phyloP scores from a whole-genome alignment of 2,113 vertebrate species.

The Plecotus auritus region DNA sequence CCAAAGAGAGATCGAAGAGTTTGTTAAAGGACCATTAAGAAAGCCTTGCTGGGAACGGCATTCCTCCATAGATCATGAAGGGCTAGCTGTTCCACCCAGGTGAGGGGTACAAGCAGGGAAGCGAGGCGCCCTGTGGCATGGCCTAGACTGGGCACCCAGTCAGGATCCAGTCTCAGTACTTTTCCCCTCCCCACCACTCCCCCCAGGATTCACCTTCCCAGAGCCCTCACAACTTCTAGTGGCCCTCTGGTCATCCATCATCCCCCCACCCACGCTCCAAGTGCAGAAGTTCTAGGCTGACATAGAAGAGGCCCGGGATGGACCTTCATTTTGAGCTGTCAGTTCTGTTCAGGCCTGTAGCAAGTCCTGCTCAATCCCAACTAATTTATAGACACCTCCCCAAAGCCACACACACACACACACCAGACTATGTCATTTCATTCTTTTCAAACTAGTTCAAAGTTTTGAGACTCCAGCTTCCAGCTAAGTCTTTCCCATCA shows the following conservation, averaged over 20 bases:
- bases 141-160: neutral
- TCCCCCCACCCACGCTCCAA: neutral
- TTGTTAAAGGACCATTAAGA: conserved; percentile 76
- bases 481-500: neutral
- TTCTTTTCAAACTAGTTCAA: neutral
- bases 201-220: neutral
- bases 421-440: neutral
- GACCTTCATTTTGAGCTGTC: neutral
- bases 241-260: neutral
- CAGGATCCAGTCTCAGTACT: neutral
- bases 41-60: conserved; percentile 63
- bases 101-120: neutral
- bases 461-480: neutral
- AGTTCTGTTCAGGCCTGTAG: neutral
- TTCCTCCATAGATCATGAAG: conserved; percentile 45
- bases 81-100: neutral
- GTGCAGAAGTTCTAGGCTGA: neutral
- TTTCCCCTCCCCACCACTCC: neutral
- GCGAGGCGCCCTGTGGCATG: neutral
- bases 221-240: neutral
- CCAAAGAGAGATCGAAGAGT: conserved; percentile 75
- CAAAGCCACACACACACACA: neutral
- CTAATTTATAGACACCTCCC: neutral
- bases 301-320: neutral
- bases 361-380: neutral